phyloP scores from a whole-genome alignment of 2,113 vertebrate species.

The Herpetotheres cachinnans region DNA sequence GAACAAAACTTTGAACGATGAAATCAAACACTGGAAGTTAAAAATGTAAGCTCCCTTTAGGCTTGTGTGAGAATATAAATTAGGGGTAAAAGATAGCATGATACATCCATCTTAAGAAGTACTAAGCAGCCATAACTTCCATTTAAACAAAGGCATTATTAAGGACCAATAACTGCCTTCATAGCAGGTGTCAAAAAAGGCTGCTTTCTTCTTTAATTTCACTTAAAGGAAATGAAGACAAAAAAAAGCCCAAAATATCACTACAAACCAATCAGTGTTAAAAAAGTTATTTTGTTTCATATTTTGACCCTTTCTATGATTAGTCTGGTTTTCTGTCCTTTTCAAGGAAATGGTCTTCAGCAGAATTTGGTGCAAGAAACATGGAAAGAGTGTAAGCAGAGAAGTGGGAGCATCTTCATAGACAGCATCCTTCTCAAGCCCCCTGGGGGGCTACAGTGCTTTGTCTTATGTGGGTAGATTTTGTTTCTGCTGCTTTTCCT shows the following conservation, averaged over 20 bases:
- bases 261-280: background rate
- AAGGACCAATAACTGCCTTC: background rate
- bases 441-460: background rate
- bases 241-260: background rate
- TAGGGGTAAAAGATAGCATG: background rate
- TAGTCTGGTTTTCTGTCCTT: background rate
- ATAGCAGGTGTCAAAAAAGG: background rate
- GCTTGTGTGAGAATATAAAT: background rate
- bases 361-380: background rate
- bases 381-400: background rate
- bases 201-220: background rate
- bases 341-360: background rate
- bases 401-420: background rate
- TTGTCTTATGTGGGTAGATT: background rate
- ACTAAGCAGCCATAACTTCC: background rate
- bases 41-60: conserved; percentile 16
- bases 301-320: background rate
- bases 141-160: background rate
- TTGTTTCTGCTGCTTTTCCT: background rate
- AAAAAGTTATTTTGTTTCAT: background rate
- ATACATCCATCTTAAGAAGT: background rate
- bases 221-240: background rate
- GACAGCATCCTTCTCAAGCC: background rate
- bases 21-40: conserved; percentile 13
- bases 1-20: conserved; percentile 13